phyloP scores from a whole-genome alignment of 2,113 vertebrate genomes.

The Strix uralensis region DNA sequence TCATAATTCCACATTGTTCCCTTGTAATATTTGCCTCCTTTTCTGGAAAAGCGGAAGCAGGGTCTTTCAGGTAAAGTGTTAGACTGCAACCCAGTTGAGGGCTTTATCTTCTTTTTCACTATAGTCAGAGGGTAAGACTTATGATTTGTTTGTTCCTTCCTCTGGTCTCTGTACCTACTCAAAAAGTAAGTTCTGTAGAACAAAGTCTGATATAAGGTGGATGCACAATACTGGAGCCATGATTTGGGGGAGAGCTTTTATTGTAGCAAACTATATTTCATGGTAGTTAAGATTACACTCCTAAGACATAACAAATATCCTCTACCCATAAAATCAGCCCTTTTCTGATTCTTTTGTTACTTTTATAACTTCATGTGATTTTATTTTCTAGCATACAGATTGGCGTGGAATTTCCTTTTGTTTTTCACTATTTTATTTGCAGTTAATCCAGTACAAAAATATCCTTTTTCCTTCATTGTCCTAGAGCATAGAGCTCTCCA shows the following conservation, averaged over 20 bases:
- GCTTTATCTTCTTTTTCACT: background rate
- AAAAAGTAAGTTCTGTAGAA: background rate
- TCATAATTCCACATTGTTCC: background rate
- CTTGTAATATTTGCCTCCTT: background rate
- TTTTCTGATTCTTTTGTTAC: background rate
- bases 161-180: background rate
- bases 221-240: background rate
- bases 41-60: background rate
- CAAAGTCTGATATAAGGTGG: background rate
- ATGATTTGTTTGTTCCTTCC: background rate
- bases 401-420: background rate
- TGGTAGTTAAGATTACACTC: background rate
- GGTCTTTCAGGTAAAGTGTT: background rate
- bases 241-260: background rate
- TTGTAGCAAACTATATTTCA: background rate
- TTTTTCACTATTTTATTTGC: background rate
- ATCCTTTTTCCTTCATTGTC: background rate
- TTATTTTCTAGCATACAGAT: background rate
- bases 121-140: background rate
- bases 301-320: background rate
- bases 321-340: background rate
- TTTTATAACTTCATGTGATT: background rate
- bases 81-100: background rate
- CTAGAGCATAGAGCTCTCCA: background rate
- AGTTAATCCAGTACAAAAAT: background rate